These are phyloP conservation scores for Drosophila elegans DNA, from an alignment of 1,140 invertebrate genomes.

Conservation along the genomic window DNA sequence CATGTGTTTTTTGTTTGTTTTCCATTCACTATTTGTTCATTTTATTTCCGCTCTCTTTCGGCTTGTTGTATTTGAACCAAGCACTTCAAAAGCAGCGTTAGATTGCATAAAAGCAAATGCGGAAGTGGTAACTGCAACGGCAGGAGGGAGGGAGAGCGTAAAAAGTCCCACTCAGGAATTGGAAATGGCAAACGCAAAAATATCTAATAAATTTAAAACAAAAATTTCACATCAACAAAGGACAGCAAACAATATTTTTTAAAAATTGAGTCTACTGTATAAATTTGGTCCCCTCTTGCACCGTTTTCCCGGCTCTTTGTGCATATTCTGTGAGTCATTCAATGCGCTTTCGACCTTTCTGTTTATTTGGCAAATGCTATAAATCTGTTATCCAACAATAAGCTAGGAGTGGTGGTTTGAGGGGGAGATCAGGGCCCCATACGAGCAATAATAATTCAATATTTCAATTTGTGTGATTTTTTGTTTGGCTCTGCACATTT, in stretches of 20 bases:
- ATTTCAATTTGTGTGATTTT: conserved; percentile 71
- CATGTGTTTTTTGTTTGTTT: conserved; percentile 25
- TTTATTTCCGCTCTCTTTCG: conserved; percentile 35
- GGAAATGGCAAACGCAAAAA: conserved; percentile 24
- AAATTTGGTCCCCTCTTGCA: background rate
- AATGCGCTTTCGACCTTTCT: conserved; percentile 35
- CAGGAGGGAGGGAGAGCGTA: background rate
- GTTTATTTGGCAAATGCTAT: conserved; percentile 53
- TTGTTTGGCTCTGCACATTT: conserved; percentile 26
- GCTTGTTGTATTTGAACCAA: conserved; percentile 25
- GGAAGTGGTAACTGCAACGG: conserved; percentile 51
- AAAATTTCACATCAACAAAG: conserved; percentile 62
- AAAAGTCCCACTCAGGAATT: conserved; percentile 12
- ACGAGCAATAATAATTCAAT: conserved; percentile 71
- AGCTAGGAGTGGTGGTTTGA: conserved; percentile 10
- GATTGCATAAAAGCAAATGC: conserved; percentile 59
- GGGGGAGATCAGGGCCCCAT: conserved; percentile 28
- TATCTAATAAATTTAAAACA: conserved; percentile 69
- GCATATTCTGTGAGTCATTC: conserved; percentile 33
- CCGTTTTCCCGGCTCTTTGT: background rate
- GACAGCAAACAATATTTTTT: conserved; percentile 53
- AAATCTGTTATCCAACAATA: conserved; percentile 51
- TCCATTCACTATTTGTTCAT: conserved; percentile 45
- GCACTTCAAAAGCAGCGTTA: conserved; percentile 65
- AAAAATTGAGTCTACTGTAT: conserved; percentile 41